Evolutionary conservation across 92 coral and sea anemone genomes (phyloP).

Genomic region (Paragorgia papillata): DNA sequence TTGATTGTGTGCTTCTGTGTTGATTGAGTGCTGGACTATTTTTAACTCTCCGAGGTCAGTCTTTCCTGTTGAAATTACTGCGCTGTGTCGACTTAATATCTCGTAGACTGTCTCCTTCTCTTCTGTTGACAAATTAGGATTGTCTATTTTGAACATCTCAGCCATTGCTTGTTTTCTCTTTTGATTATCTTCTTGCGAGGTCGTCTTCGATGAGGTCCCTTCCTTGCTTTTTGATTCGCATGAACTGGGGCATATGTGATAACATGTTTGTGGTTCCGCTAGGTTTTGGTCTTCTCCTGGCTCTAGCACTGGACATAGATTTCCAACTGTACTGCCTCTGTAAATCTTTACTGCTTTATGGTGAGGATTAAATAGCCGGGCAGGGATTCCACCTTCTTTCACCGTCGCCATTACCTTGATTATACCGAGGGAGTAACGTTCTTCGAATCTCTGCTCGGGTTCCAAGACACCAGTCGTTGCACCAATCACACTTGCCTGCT

Average conservation of each 20-base stretch:
- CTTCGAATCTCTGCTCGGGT: constrained; percentile 17
- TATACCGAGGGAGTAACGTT: background rate
- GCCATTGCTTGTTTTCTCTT: background rate
- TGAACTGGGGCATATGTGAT: background rate
- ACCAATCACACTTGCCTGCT: background rate
- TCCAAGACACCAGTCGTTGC: constrained; percentile 2
- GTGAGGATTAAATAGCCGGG: constrained; percentile 3
- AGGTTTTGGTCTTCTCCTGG: background rate
- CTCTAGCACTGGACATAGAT: background rate
- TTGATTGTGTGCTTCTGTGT: background rate
- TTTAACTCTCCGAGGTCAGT: background rate
- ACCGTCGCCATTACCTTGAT: constrained; percentile 11
- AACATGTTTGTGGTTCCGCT: background rate
- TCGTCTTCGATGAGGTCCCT: background rate
- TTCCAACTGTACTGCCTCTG: constrained; percentile 6
- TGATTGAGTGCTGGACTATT: background rate
- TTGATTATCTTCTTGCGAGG: background rate
- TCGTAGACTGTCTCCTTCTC: background rate
- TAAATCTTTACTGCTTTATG: background rate
- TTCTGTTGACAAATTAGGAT: background rate
- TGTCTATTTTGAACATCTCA: background rate
- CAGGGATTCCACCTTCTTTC: constrained; percentile 1
- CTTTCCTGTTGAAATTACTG: background rate
- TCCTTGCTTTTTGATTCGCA: background rate
- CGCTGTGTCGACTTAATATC: background rate